Conservation (phyloP, 2,113 vertebrate genomes). For the Phylloscopus trochilus region DNA sequence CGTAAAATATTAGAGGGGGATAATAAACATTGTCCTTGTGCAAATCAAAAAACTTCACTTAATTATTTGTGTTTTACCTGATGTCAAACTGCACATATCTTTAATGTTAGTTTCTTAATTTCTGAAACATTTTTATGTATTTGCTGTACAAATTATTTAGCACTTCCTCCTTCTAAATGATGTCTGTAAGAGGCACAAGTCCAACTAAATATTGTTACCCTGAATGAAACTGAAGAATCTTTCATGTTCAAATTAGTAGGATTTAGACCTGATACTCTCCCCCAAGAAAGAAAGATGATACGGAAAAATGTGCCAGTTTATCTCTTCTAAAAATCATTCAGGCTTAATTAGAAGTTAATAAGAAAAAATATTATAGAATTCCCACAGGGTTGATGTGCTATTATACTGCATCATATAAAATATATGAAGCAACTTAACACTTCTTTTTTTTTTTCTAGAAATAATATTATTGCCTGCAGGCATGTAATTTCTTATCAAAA, state of each 20-base stretch:
- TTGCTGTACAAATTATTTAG: not conserved
- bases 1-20: not conserved
- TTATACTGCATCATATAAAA: not conserved
- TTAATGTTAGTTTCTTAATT: not conserved
- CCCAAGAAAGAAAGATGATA: not conserved
- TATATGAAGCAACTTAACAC: not conserved
- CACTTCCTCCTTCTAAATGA: not conserved
- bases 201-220: not conserved
- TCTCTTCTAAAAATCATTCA: not conserved
- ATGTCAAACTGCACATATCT: not conserved
- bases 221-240: not conserved
- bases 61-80: not conserved
- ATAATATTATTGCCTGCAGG: not conserved
- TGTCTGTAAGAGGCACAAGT: not conserved
- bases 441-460: not conserved
- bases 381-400: not conserved
- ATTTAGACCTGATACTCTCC: not conserved
- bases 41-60: not conserved
- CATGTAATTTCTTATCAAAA: not conserved
- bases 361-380: not conserved
- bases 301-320: not conserved
- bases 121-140: not conserved
- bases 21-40: not conserved
- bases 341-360: conserved; percentile 3
- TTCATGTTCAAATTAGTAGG: not conserved